A percentile compares a stretch with the other conserved stretches of the same genome.
phyloP scores from a whole-genome alignment of 1,140 invertebrate genomes.

The Bombyx mori region ASM3026992v2 NC_085128.1:12378001-12378500 shows the following conservation, averaged over 20 bases:
- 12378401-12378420: neutral
- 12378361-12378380: neutral
- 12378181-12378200: constrained; percentile 27
- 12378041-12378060: constrained; percentile 15
- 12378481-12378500: constrained; percentile 5
- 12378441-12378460: too few relatives aligned
- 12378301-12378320: neutral
- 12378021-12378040: constrained; percentile 9
- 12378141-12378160: constrained; percentile 60
- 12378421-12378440: too few relatives aligned
- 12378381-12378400: neutral
- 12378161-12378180: constrained; percentile 44
- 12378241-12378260: neutral
- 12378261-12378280: neutral
- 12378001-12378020: constrained; percentile 30
- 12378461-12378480: constrained; percentile 3
- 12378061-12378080: constrained; percentile 34
- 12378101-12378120: constrained; percentile 40
- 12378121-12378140: constrained; percentile 65
- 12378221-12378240: constrained; percentile 11
- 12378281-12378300: neutral
- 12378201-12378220: constrained; percentile 16
- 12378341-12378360: neutral
- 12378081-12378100: constrained; percentile 54
- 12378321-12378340: neutral